A percentile compares a stretch with the other conserved stretches of the same genome.
Evolutionary conservation across 2,797 vertebrate genomes (phyloP).

Genomic region (Lophius americanus): DNA sequence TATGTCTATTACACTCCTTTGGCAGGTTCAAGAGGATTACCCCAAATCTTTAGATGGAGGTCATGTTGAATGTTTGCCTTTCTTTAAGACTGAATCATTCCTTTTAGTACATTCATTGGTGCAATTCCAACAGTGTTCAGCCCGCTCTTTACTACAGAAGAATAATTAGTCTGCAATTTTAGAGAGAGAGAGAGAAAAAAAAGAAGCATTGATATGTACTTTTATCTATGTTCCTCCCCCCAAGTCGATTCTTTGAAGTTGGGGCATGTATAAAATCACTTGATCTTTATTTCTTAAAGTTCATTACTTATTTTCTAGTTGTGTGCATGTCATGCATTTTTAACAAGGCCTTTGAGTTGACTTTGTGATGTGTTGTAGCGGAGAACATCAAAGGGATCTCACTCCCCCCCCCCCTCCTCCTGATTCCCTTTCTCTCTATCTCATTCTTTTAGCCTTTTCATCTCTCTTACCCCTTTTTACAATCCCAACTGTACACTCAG

Average conservation of each 20-base stretch:
- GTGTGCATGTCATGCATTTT: slow-evolving; percentile 98
- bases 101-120: slow-evolving; percentile 33
- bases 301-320: slow-evolving; percentile 95
- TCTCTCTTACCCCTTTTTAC: slow-evolving; percentile 59
- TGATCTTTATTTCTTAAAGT: slow-evolving; percentile 94
- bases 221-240: slow-evolving; percentile 71
- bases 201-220: slow-evolving; percentile 76
- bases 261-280: slow-evolving; percentile 92
- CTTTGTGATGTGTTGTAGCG: slow-evolving; percentile 92
- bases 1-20: slow-evolving; percentile 56
- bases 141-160: slow-evolving; percentile 32
- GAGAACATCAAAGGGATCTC: slow-evolving; percentile 89
- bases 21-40: slow-evolving; percentile 39
- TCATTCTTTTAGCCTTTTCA: slow-evolving; percentile 69
- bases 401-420: slow-evolving; percentile 8
- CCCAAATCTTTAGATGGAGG: slow-evolving; percentile 29
- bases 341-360: slow-evolving; percentile 97
- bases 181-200: slow-evolving; percentile 31
- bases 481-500: slow-evolving; percentile 34
- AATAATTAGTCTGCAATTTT: slow-evolving; percentile 74
- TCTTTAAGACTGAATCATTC: slow-evolving; percentile 41
- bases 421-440: slow-evolving; percentile 39
- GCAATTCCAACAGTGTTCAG: slow-evolving; percentile 32
- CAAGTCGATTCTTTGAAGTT: slow-evolving; percentile 92
- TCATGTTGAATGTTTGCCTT: slow-evolving; percentile 39